Evolutionary conservation across 2,888 invertebrate species (phyloP).

Genomic region (Beris morrisii): DNA sequence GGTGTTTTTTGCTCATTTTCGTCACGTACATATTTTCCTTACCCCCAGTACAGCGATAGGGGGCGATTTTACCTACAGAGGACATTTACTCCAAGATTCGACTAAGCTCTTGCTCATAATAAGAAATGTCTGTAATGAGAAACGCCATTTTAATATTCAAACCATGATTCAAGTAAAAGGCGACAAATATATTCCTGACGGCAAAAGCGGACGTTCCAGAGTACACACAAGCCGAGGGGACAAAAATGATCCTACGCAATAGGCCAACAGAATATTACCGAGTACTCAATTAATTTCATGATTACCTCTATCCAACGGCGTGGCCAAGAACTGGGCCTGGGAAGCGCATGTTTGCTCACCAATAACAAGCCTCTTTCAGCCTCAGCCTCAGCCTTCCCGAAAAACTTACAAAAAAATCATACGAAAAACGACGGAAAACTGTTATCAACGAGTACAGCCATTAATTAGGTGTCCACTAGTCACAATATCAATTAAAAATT

Average conservation of each 20-base stretch:
- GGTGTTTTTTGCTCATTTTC: too few relatives aligned
- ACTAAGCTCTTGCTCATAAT: too few relatives aligned
- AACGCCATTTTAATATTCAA: conserved; percentile 21
- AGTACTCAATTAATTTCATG: conserved; percentile 26
- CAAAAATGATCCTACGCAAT: neutral
- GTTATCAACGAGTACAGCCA: conserved; percentile 10
- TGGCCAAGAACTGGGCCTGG: neutral
- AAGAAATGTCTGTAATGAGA: neutral
- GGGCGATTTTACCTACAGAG: too few relatives aligned
- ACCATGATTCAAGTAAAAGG: conserved; percentile 25
- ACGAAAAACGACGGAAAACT: neutral
- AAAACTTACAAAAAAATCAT: too few relatives aligned
- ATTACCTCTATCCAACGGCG: neutral
- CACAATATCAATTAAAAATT: conserved; percentile 38
- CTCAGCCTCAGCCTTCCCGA: too few relatives aligned
- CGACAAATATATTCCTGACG: conserved; percentile 30
- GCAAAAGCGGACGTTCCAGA: conserved; percentile 26
- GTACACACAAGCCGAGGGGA: neutral
- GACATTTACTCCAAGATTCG: too few relatives aligned
- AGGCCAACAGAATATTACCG: conserved; percentile 7
- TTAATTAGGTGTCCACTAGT: conserved; percentile 30
- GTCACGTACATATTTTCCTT: too few relatives aligned
- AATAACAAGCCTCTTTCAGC: too few relatives aligned
- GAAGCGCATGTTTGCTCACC: too few relatives aligned
- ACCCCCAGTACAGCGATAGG: too few relatives aligned